phyloP scores from a whole-genome alignment of 2,113 vertebrate species.

The Microcebus lehilahytsara region DNA sequence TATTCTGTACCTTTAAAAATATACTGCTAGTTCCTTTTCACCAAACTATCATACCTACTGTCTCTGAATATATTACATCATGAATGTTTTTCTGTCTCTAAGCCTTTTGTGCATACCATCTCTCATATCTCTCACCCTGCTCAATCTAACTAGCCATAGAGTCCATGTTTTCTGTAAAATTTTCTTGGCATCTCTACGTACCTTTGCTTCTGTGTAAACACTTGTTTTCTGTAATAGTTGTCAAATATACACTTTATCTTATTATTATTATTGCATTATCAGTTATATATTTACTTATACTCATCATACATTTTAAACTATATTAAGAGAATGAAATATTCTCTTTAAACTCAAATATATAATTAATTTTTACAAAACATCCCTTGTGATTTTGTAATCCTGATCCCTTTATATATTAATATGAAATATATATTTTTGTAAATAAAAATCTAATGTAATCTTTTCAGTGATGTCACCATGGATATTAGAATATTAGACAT shows the following conservation, averaged over 20 bases:
- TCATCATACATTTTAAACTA: slow-evolving; percentile 40
- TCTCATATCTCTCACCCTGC: background rate
- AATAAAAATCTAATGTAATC: background rate
- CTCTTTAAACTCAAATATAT: background rate
- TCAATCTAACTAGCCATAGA: background rate
- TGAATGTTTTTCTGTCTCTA: background rate
- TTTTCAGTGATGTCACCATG: background rate
- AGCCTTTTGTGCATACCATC: background rate
- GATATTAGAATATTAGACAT: background rate
- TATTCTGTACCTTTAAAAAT: slow-evolving; percentile 5
- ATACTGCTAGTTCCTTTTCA: background rate
- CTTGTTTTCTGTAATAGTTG: background rate
- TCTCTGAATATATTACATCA: background rate
- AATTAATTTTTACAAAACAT: slow-evolving; percentile 11
- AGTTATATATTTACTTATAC: background rate
- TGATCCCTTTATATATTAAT: background rate
- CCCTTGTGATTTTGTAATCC: background rate
- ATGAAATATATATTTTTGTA: background rate
- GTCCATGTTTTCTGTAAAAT: background rate
- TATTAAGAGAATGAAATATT: slow-evolving; percentile 17
- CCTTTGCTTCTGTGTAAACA: background rate
- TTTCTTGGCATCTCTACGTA: background rate
- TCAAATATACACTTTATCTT: background rate
- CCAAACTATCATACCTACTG: background rate
- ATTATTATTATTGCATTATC: background rate